Base-by-base conservation (phyloP, 2,888 invertebrate species). In the Dichetophora obliterata region DNA sequence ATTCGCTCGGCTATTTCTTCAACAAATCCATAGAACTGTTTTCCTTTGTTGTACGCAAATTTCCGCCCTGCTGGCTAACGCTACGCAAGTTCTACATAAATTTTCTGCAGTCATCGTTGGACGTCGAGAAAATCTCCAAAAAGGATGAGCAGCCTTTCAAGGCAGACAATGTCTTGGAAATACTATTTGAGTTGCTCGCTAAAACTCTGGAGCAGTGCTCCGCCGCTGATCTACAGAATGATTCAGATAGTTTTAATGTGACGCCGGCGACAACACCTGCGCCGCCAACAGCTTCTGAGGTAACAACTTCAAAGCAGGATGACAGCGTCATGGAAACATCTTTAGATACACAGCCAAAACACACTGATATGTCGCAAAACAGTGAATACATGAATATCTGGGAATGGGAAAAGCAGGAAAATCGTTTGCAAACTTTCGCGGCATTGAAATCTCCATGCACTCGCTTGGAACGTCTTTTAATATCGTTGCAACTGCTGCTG, bases 401-500 rank as follows among this genome's bases (percentile, higher is more conserved):
- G 61, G 86, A 88, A 63, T 89, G 89, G 86, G 82, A 84, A 27
- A 84, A 82, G 66, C 79, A 75, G 6, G 82, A 84, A 74, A 80
- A 78, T 24, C 78, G 81, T 8, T 78, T 82, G 14, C 82, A 84
- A 69, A 82, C 82, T 9, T 86, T 82, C 34, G 77, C 79, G 34
- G 81, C 82, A 0, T 80, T 85, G 0, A 77, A 80, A 0, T 68
- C 90, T 75, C 81, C 81, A 11, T 89, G 90, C 5, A 54, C 31
- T 5, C 90, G 91, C 72, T 89, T 92, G 77, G 88, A 91, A 11
- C 89, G 92, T 37, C 79, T 92, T 1, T 91, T 91, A 86, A 86
- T 90, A 52, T 90, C 91, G 5, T 82, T 92, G 24, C 89, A 91
- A 78, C 89, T 90, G 81, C 78, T 92, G 1, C 87, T 91, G 75